Evolutionary conservation across 2,888 invertebrate genomes (phyloP).

Genomic region (Heliconius ethilla): DNA sequence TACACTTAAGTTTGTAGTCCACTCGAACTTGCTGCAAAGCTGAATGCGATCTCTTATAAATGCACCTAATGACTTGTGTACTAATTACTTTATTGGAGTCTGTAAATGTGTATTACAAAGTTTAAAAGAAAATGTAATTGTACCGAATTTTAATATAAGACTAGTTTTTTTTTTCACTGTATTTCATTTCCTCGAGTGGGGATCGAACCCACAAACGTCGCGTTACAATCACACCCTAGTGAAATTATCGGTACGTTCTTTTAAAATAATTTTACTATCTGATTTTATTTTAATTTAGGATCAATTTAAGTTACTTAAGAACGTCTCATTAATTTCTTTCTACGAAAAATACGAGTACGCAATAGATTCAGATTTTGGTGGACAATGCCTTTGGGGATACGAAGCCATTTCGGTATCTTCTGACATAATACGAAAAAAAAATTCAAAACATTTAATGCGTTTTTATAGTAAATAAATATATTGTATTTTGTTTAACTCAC

Average conservation of each 20-base stretch:
- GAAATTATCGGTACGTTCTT: background rate
- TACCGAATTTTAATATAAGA: too few species aligned
- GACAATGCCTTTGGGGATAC: conserved; percentile 38
- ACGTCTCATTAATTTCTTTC: conserved; percentile 57
- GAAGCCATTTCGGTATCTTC: conserved; percentile 48
- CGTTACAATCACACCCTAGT: too few species aligned
- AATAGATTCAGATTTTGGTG: conserved; percentile 42
- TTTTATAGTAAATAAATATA: too few species aligned
- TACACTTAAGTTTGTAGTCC: background rate
- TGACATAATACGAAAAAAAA: too few species aligned
- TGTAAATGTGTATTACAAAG: background rate
- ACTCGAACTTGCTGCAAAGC: background rate
- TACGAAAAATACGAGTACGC: conserved; percentile 51
- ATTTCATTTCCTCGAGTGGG: too few species aligned
- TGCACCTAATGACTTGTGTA: background rate
- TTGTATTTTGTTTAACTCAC: background rate
- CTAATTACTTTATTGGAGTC: background rate
- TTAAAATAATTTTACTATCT: background rate
- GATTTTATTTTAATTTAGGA: conserved; percentile 16
- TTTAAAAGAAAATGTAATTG: background rate
- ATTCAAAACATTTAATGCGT: too few species aligned
- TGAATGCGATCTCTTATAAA: background rate
- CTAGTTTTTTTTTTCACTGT: too few species aligned
- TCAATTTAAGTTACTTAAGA: conserved; percentile 51
- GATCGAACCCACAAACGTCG: too few species aligned